Base-by-base conservation (phyloP, 1,140 invertebrate species). In the Diachasmimorpha longicaudata region DNA sequence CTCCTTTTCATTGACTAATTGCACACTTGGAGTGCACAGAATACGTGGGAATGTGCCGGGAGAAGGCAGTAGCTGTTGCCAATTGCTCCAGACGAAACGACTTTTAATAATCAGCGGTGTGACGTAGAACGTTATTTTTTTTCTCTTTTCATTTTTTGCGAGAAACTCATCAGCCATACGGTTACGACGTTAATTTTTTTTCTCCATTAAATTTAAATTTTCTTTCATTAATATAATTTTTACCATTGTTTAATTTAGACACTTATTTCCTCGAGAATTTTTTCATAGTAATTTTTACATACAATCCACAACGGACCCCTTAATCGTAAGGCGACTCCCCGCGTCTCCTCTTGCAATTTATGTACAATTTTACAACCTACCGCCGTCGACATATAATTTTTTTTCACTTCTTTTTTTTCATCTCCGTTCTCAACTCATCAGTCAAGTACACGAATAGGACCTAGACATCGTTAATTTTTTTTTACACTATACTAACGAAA, bases 401-500 rank as follows among this genome's bases (percentile, higher is more conserved):
- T 85, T 83, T 82, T 83, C 78, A 73, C 78, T 81, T 78, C 72
- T 78, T 81, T 79, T 82, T 82, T 44, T 79, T 79, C 75, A 70
- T 71, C 75, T 79, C 69, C 73, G 74, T 31, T 80, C 79, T 77
- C 77, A 79, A 42, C 37, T 36, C 79, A 78, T 82, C 80, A 88
- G 79, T 82, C 80, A 88, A 87, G 84, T 88, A 88, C 85, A 88
- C 85, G 87, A 88, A 88, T 87, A 89, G 87, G 87, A 88, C 88
- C 88, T 88, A 89, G 87, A 88, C 86, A 88, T 88, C 87, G 83
- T 88, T 87, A 88, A 89, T 87, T 88, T 87, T 87, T 88, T 85
- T 87, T 88, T 87, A 89, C 86, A 89, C 88, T 89, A 89, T 89
- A 89, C 88, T 89, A 89, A 89, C 88, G 87, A 89, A 88, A 89